Conservation (phyloP, 1,140 invertebrate genomes). For the Berghia stephanieae region DNA sequence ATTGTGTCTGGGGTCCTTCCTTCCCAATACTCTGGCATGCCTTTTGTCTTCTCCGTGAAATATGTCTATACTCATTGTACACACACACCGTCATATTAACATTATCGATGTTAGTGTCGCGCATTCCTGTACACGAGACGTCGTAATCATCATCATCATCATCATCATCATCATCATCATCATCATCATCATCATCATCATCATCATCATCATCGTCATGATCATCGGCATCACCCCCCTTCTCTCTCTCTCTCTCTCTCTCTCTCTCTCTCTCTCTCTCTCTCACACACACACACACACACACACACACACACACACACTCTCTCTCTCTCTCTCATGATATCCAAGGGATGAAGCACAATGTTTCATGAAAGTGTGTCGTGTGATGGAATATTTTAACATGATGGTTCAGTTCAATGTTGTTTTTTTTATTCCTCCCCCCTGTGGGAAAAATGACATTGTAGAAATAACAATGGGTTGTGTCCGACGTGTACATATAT, state of each 20-base stretch:
- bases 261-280: background rate
- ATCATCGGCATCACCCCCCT: too few relatives aligned
- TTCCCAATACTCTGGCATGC: background rate
- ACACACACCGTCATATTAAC: background rate
- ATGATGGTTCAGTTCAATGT: too few relatives aligned
- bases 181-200: background rate
- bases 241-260: background rate
- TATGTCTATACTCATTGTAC: conserved; percentile 13
- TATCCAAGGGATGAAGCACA: too few relatives aligned
- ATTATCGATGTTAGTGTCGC: background rate
- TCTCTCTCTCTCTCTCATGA: background rate
- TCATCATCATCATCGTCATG: too few relatives aligned
- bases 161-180: background rate
- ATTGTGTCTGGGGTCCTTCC: too few relatives aligned
- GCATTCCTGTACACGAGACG: background rate
- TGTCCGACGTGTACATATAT: too few relatives aligned
- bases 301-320: background rate
- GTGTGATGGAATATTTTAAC: too few relatives aligned
- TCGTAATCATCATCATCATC: too few relatives aligned
- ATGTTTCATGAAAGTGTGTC: too few relatives aligned
- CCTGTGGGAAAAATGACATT: too few relatives aligned
- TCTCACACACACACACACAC: background rate
- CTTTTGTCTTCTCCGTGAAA: background rate
- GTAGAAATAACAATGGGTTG: too few relatives aligned
- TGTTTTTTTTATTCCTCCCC: too few relatives aligned